Conservation (phyloP, 2,113 vertebrate genomes). For the Anguilla japonica region DNA sequence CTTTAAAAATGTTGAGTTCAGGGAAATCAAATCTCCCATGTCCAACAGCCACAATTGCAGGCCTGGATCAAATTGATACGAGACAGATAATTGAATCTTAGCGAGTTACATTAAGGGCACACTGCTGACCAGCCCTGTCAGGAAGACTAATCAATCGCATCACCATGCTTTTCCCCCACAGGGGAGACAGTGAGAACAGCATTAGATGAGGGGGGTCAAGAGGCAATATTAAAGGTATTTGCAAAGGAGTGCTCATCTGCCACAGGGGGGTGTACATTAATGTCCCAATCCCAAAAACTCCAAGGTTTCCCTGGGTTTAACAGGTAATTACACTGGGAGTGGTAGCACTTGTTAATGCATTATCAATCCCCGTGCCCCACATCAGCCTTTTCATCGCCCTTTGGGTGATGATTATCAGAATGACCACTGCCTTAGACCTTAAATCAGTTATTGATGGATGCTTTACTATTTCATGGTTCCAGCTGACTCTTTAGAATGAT, state of each 20-base stretch:
- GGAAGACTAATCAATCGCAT: not conserved
- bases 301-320: not conserved
- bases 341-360: not conserved
- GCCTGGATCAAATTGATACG: not conserved
- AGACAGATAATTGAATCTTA: slow-evolving; percentile 15
- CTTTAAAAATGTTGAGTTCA: not conserved
- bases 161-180: not conserved
- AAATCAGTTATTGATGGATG: not conserved
- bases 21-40: slow-evolving; percentile 4
- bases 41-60: not conserved
- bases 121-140: not conserved
- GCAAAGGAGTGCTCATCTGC: not conserved
- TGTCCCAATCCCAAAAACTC: not conserved
- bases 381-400: too few species aligned
- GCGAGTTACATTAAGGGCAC: not conserved
- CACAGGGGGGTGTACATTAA: not conserved
- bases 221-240: not conserved
- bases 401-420: too few species aligned
- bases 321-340: not conserved
- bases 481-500: not conserved
- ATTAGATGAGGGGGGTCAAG: not conserved
- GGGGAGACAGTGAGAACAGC: not conserved
- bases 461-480: not conserved
- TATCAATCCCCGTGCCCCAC: not conserved
- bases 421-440: not conserved